Base-by-base conservation (phyloP, 2,797 vertebrate species). In the Sebastes miniatus region DNA sequence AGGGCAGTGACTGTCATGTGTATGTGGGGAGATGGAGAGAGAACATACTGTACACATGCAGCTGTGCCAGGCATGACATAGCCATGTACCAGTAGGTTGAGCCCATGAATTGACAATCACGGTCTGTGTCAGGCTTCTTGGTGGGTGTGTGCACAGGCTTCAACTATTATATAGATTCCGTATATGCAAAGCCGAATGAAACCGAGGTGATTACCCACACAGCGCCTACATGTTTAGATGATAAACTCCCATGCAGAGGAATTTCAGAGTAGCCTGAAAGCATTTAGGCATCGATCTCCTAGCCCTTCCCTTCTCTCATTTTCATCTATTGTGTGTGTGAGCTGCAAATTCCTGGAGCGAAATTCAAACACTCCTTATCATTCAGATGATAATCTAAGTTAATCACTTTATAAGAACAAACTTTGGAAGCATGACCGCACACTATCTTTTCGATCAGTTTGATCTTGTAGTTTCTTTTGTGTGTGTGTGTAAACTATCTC, bases 81-180 rank as follows among this genome's bases (percentile, higher is more conserved):
- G 72, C 47, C 79, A 68, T 89, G 87, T 87, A 75, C 29, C 80
- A 81, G 72, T 32, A 52, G 61, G 63, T 25, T 59, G 20, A 50
- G 82, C 80, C 43, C 27, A 68, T 91, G 91, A 92, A 90, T 89
- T 58, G 77, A 94, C 91, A 93, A 93, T 93, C 70, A 80, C 36
- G 16, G 77, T 56, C 83, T 90, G 84, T 92, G 84, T 89, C 81
- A 65, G 47, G 63, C 77, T 32, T 75, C 66, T 69, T 43, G 16
- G 50, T 77, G 58, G 81, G 73, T 2, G 57, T 78, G 13, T 70
- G 39, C 57, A 63, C 67, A 52, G 57, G 43, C 52, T 25, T 69
- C 59, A 70, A 81, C 73, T 18, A 81, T 58, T 8, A 90, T 58
- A 59, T 29, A 63, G 59, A 73, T 32, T 67, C 36, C 71, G 75